A percentile compares a stretch with the other conserved stretches of the same genome.
Conservation (phyloP, 2,888 invertebrate species). For the Scelioninae gen. 2 region DNA sequence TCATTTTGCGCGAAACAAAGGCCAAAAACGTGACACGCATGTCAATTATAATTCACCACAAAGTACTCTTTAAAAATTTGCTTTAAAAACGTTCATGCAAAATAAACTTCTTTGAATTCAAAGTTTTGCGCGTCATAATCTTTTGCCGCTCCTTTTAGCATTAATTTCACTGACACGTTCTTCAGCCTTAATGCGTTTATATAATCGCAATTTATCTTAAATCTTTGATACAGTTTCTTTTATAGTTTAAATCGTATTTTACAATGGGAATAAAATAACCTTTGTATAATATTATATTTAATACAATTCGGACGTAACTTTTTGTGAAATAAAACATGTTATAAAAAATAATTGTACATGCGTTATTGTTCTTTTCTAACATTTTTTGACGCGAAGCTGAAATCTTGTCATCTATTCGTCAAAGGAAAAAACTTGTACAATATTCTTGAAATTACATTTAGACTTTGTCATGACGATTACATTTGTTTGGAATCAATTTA, state of each 20-base stretch:
- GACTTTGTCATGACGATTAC: slow-evolving; percentile 11
- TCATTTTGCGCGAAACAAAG: slow-evolving; percentile 55
- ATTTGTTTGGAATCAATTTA: slow-evolving; percentile 2
- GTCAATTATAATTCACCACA: slow-evolving; percentile 48
- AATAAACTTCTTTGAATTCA: slow-evolving; percentile 44
- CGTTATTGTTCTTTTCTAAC: slow-evolving; percentile 33
- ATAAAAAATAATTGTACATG: slow-evolving; percentile 20
- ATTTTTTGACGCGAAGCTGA: slow-evolving; percentile 13
- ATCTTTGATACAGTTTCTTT: slow-evolving; percentile 42
- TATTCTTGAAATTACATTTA: slow-evolving; percentile 2
- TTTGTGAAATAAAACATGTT: slow-evolving; percentile 39
- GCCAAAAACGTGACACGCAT: slow-evolving; percentile 51
- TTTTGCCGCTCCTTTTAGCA: slow-evolving; percentile 13
- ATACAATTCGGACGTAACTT: slow-evolving; percentile 40
- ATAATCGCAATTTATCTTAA: slow-evolving; percentile 42
- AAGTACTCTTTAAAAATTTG: slow-evolving; percentile 40
- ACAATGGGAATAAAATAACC: slow-evolving; percentile 18
- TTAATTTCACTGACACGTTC: slow-evolving; percentile 41
- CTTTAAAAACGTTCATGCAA: slow-evolving; percentile 34
- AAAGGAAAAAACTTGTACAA: slow-evolving; percentile 5
- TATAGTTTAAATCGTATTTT: slow-evolving; percentile 20
- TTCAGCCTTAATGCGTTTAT: slow-evolving; percentile 42
- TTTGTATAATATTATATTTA: slow-evolving; percentile 44
- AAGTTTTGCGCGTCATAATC: slow-evolving; percentile 33
- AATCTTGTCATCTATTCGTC: slow-evolving; percentile 1